phyloP scores from a whole-genome alignment of 2,797 vertebrate genomes.

The Bucorvus abyssinicus region DNA sequence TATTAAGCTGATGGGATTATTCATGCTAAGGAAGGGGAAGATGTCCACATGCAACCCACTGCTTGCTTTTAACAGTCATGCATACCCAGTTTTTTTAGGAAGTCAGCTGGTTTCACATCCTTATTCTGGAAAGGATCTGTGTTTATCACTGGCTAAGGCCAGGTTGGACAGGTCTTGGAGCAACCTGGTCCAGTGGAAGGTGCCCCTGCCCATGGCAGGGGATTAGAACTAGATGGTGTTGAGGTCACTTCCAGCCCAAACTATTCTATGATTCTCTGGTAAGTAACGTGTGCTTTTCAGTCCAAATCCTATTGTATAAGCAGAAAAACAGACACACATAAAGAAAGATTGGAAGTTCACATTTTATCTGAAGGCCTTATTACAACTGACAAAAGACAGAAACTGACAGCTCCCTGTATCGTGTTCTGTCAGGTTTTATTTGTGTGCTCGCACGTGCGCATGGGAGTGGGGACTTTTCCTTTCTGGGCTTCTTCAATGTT shows the following conservation, averaged over 20 bases:
- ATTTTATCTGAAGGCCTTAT: background rate
- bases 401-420: background rate
- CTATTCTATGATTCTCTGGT: background rate
- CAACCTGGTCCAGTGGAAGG: too few relatives aligned
- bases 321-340: background rate
- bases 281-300: background rate
- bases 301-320: background rate
- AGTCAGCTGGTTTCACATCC: background rate
- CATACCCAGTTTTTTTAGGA: background rate
- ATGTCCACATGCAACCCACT: background rate
- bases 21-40: too few relatives aligned
- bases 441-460: rapidly evolving
- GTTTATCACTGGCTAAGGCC: background rate
- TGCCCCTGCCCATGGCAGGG: too few relatives aligned
- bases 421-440: conserved; percentile 1
- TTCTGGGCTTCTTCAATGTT: background rate
- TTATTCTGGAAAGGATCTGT: background rate
- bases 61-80: background rate
- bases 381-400: background rate
- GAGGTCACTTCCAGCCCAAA: background rate
- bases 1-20: too few relatives aligned
- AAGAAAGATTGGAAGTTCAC: background rate
- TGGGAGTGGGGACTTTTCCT: background rate
- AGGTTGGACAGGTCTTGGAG: background rate
- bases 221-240: background rate